These are phyloP conservation scores for Aspidiotus destructor DNA, from an alignment of 2,888 invertebrate genomes.

Conservation along the genomic window DNA sequence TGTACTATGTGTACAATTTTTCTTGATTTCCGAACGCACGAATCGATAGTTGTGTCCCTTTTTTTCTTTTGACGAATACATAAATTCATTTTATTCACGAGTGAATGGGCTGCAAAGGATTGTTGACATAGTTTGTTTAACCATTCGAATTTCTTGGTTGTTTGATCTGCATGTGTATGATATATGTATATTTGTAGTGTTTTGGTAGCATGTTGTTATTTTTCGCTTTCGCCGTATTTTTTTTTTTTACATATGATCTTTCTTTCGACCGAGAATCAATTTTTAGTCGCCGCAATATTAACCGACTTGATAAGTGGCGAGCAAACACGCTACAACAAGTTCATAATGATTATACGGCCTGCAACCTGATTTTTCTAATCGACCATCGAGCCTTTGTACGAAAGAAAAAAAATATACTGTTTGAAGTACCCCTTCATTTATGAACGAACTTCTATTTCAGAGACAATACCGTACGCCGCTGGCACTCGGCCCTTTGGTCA, in stretches of 20 bases:
- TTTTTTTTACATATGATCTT: too few relatives aligned
- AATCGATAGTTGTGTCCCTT: background rate
- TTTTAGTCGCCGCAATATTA: too few relatives aligned
- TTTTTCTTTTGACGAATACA: slow-evolving; percentile 7
- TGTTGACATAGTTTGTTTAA: background rate
- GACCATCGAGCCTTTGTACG: too few relatives aligned
- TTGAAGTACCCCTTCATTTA: background rate
- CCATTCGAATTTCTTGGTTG: background rate
- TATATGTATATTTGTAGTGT: background rate
- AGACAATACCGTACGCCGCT: slow-evolving; percentile 44
- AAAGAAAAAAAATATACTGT: too few relatives aligned
- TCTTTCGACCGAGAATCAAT: too few relatives aligned
- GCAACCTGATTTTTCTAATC: too few relatives aligned
- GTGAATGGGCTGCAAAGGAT: too few relatives aligned
- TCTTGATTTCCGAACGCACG: background rate
- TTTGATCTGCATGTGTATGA: background rate
- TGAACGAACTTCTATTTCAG: slow-evolving; percentile 35
- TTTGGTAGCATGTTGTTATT: too few relatives aligned
- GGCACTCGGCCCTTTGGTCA: slow-evolving; percentile 66
- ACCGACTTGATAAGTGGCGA: too few relatives aligned
- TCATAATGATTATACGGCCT: too few relatives aligned
- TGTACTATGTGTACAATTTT: background rate
- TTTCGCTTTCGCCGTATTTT: too few relatives aligned
- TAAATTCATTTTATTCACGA: slow-evolving; percentile 8
- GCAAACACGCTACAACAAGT: too few relatives aligned